phyloP scores from a whole-genome alignment of 2,113 vertebrate species.

The Lepus timidus region DNA sequence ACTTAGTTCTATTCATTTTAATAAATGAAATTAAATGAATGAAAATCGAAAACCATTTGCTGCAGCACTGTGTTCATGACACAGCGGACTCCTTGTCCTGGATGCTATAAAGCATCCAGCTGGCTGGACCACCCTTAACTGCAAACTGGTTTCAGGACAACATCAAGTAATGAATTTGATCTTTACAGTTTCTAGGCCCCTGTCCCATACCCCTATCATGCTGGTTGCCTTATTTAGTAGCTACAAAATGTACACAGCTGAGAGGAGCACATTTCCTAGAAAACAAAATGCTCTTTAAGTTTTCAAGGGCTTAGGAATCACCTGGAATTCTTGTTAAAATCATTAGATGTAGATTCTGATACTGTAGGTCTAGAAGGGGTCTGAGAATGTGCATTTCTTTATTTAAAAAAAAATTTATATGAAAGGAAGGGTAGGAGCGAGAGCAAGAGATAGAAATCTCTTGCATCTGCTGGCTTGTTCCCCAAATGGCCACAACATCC shows the following conservation, averaged over 20 bases:
- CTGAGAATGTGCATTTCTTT: background rate
- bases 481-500: no score
- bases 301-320: slow-evolving; percentile 35
- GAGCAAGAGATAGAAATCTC: no score
- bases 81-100: background rate
- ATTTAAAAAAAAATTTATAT: no score
- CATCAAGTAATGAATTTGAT: background rate
- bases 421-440: no score
- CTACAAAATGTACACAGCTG: background rate
- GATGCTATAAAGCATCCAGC: background rate
- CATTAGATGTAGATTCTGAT: slow-evolving; percentile 3
- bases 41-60: background rate
- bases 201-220: background rate
- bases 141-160: background rate
- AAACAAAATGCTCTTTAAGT: background rate
- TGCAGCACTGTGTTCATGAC: background rate
- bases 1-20: slow-evolving; percentile 31
- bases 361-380: background rate
- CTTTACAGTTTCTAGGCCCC: background rate
- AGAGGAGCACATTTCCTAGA: slow-evolving; percentile 26
- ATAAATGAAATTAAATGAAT: background rate
- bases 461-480: no score
- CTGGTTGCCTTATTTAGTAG: background rate
- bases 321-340: background rate
- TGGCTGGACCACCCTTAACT: background rate